phyloP scores from a whole-genome alignment of 2,888 invertebrate genomes.

The Stegophylla sp. region DNA sequence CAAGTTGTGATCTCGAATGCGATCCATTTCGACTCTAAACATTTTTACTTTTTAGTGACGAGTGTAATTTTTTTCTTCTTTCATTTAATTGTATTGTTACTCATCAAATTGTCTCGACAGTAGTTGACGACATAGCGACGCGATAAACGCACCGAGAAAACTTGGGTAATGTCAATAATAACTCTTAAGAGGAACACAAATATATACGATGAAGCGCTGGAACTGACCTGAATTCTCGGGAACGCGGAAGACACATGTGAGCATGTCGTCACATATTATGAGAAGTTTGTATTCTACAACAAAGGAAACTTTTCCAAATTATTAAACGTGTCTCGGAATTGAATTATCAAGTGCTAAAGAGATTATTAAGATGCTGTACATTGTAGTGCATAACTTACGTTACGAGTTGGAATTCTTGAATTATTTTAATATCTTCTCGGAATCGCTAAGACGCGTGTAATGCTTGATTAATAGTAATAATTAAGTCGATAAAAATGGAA shows the following conservation, averaged over 20 bases:
- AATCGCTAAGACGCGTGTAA: no score
- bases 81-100: no score
- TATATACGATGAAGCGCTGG: not conserved
- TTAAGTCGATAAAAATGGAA: no score
- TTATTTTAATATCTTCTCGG: not conserved
- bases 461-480: no score
- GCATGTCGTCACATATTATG: not conserved
- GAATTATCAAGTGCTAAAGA: not conserved
- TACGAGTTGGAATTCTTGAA: not conserved
- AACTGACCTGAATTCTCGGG: not conserved
- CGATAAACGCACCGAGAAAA: not conserved
- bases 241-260: not conserved
- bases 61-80: no score
- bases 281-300: not conserved
- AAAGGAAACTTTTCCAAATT: not conserved
- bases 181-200: not conserved
- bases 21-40: no score
- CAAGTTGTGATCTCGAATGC: no score
- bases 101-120: no score
- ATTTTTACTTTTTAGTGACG: no score
- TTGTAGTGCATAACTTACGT: no score
- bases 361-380: not conserved
- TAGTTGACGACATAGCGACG: no score
- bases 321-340: not conserved
- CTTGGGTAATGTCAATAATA: not conserved